Base-by-base conservation (phyloP, 1,140 invertebrate genomes). In the Proctacanthus coquilletti region DNA sequence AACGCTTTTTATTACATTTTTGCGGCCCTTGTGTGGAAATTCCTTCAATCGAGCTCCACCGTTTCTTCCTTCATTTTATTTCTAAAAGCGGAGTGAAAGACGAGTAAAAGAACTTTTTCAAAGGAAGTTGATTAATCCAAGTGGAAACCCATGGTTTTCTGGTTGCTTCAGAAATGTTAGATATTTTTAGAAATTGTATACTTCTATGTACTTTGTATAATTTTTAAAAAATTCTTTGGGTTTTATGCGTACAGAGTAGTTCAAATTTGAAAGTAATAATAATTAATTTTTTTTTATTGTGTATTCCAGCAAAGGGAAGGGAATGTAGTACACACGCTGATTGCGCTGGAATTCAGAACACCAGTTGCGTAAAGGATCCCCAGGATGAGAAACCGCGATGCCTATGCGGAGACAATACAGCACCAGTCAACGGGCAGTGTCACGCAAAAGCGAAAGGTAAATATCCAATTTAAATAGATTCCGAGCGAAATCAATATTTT, bases 341-440 rank as follows among this genome's bases (percentile, higher is more conserved):
- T 11, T 79, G 76, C 44, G 61, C 61, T 5, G 69, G 67, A 9
- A 72, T 77, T 43, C 69, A 66, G 50, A 69, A 70, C 36, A 73
- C 73, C 15, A 75, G 72, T 14, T 79, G 76, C 39, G 68, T 77
- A 4, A 51, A 66, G 21, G 72, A 75, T 25, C 62, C 64, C 15
- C 65, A 63, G 40, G 72, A 75, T 46, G 60, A 66, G 18, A 66
- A 64, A 39, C 64, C 65, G 20, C 60, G 74, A 17, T 79, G 75
- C 39, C 65, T 79, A 0, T 79, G 76, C 44, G 72, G 72, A 1
- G 74, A 78, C 53, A 74, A 74, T 48, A 53, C 63, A 2, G 61
- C 72, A 2, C 75, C 76, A 0, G 44, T 65, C 2, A 76, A 76
- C 44, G 75, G 75, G 18, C 60, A 62, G 15, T 79, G 76, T 44